Evolutionary conservation across 2,888 invertebrate genomes (phyloP), one percentile per base, ranked within the genome.

Genomic region (Polymixis flavicincta): DNA sequence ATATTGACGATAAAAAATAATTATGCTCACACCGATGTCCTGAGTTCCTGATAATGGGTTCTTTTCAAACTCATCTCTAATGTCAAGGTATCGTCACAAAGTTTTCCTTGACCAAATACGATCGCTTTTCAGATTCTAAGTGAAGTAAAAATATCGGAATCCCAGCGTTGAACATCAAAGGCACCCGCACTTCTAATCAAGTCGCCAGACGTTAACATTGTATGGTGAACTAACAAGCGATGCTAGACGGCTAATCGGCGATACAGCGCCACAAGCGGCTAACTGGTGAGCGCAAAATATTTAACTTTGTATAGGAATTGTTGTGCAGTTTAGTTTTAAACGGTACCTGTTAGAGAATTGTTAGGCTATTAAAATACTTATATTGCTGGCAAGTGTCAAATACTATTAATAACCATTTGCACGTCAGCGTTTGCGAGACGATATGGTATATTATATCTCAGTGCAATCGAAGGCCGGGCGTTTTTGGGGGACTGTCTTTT

Each of bases 221-320:
- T 71, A 28, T 59, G 63, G 14, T 65, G 71, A 42, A 66, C 52
- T 60, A 55, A 59, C 82, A 19, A 64, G 25, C 55, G 28, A 3
- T 42, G 65, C 50, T 63, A 64, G 61, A 50, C 74, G 69, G 52
- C 28, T 74, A 68, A 79, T 68, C 68, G 66, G 8, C 52, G 48
- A 42, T 48, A 63, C 66, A 80, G 69, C 57, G 82, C 72, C 81
- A 42, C 55, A 72, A 80, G 82, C 70, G 63, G 70, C 64, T 74
- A 54, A 48, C 60, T 64, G 55, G 70, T 55, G 25, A 68, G 59
- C 45, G 55, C 60, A 63, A 74, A 74, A 68, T 82, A 54, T 69
- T 50, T 54, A 71, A 71, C 65, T 78, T 77, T 54, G 71, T 74
- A 45, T 17, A 54, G 22, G 52, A 32, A 48, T 64, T 64, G 67